Percentiles rank a stretch among this genome's conserved stretches.
Evolutionary conservation across 2,113 vertebrate genomes (phyloP).

Genomic region (Himantopus leucocephalus): DNA sequence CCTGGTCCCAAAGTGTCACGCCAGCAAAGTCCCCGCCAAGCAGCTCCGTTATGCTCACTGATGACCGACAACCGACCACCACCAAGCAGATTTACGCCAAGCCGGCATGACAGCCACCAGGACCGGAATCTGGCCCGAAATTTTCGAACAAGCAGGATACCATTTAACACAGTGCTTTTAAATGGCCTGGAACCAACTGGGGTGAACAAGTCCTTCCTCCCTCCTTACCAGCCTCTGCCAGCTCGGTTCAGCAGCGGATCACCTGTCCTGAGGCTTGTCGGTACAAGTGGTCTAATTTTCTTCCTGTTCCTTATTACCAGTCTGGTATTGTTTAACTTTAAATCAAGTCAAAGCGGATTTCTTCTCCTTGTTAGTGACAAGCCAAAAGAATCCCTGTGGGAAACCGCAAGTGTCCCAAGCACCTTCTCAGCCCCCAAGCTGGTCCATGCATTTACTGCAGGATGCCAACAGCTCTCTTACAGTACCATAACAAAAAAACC

Average conservation of each 20-base stretch:
- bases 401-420: background rate
- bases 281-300: background rate
- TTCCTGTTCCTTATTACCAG: background rate
- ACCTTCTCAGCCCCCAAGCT: background rate
- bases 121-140: background rate
- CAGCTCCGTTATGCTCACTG: background rate
- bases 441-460: background rate
- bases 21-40: background rate
- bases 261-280: background rate
- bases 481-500: background rate
- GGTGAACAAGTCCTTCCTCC: background rate
- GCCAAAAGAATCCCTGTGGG: background rate
- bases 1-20: rapidly evolving
- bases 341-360: background rate
- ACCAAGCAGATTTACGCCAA: background rate
- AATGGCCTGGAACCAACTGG: background rate
- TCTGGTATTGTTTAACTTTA: background rate
- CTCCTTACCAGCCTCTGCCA: background rate
- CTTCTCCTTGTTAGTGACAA: background rate
- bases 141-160: background rate
- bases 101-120: background rate
- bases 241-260: background rate
- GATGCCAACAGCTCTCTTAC: background rate
- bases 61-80: background rate
- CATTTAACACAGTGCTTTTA: background rate